Percentiles rank a stretch among this genome's conserved stretches.
phyloP scores from a whole-genome alignment of 2,888 invertebrate genomes.

The Choristoneura rosaceana region DNA sequence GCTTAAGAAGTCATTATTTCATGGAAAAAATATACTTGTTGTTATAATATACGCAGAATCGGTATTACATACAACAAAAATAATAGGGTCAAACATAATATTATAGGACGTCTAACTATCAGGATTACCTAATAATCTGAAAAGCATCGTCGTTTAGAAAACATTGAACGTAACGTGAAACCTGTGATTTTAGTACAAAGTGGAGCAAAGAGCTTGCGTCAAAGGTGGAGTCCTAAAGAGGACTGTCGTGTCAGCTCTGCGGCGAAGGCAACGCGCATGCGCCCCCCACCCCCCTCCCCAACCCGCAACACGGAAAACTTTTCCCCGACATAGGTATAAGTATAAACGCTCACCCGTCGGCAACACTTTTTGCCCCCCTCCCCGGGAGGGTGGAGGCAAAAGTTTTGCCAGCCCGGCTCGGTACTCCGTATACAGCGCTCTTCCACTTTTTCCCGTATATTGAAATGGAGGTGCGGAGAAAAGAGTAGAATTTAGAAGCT shows the following conservation, averaged over 20 bases:
- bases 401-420: constrained; percentile 81
- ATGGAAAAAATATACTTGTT: background rate
- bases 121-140: constrained; percentile 2
- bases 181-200: constrained; percentile 23
- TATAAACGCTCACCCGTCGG: constrained; percentile 79
- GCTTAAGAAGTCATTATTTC: background rate
- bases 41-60: background rate
- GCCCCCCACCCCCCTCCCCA: constrained; percentile 65
- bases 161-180: constrained; percentile 32
- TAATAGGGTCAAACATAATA: background rate
- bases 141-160: constrained; percentile 25
- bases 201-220: constrained; percentile 57
- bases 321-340: constrained; percentile 83
- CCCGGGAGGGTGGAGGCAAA: constrained; percentile 73
- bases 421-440: constrained; percentile 83
- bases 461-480: constrained; percentile 85
- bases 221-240: constrained; percentile 66
- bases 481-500: constrained; percentile 85
- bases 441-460: constrained; percentile 86
- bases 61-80: background rate
- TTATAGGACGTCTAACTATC: background rate
- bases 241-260: constrained; percentile 79
- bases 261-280: constrained; percentile 73
- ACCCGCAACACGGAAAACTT: constrained; percentile 86
- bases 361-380: constrained; percentile 84